phyloP scores from a whole-genome alignment of 2,888 invertebrate genomes.

The Dynastes grantii region DNA sequence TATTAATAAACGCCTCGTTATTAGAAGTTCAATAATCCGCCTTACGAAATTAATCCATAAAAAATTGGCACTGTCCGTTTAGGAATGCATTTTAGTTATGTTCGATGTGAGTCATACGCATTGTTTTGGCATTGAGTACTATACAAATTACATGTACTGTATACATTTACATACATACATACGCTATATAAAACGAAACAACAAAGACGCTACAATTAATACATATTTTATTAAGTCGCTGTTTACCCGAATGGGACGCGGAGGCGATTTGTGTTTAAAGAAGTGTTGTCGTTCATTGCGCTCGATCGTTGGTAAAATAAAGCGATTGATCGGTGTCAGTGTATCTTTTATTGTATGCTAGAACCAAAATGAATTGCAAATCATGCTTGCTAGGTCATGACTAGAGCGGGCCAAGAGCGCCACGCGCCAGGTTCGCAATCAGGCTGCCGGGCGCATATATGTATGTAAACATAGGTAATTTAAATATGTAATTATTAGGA shows the following conservation, averaged over 20 bases:
- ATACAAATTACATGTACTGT: constrained; percentile 45
- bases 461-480: no score
- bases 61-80: constrained; percentile 26
- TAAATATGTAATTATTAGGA: no score
- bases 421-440: no score
- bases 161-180: constrained; percentile 22
- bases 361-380: constrained; percentile 36
- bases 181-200: constrained; percentile 24
- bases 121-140: constrained; percentile 41
- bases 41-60: constrained; percentile 32
- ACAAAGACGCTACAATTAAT: constrained; percentile 48
- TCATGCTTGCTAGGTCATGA: background rate
- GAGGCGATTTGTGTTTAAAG: constrained; percentile 15
- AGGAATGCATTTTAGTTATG: constrained; percentile 3
- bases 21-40: constrained; percentile 32
- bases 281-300: constrained; percentile 41
- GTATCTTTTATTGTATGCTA: constrained; percentile 40
- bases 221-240: constrained; percentile 49
- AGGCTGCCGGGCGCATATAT: no score
- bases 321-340: constrained; percentile 41
- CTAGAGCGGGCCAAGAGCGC: no score
- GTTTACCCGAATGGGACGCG: constrained; percentile 38
- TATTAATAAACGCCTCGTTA: background rate
- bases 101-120: constrained; percentile 18
- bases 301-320: constrained; percentile 32